Percentiles rank a stretch among this genome's conserved stretches.
phyloP scores from a whole-genome alignment of 64 coral and sea anemone species.

The Anthopleura sola region DNA sequence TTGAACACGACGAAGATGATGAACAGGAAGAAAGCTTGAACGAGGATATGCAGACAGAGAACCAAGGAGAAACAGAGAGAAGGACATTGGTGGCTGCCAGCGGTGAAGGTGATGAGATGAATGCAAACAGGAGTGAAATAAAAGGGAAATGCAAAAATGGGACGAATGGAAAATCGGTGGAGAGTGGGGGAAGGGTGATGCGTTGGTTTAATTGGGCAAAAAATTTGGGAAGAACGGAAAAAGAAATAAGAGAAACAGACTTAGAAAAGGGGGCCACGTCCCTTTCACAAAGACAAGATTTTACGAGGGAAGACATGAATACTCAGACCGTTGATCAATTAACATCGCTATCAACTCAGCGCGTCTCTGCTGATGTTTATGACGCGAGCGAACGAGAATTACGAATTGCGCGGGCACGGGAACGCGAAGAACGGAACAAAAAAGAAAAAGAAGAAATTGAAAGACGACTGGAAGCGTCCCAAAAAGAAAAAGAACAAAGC shows the following conservation, averaged over 20 bases:
- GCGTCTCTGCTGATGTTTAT: neutral
- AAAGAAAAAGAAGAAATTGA: neutral
- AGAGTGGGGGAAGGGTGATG: neutral
- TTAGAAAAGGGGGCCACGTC: neutral
- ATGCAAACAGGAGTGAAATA: neutral
- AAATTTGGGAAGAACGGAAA: neutral
- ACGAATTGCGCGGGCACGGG: neutral
- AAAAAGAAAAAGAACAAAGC: neutral
- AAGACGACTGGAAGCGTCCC: neutral
- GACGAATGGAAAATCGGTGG: neutral
- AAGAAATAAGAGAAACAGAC: neutral
- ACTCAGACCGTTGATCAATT: neutral
- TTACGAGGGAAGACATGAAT: neutral
- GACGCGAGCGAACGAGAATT: neutral
- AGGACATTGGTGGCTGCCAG: neutral
- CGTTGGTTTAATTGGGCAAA: neutral
- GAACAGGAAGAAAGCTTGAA: neutral
- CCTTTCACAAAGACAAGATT: neutral
- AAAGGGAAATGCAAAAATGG: neutral
- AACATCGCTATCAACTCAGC: neutral
- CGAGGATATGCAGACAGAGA: neutral
- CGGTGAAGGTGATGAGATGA: neutral
- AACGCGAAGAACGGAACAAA: neutral
- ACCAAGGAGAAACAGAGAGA: neutral
- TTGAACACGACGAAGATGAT: neutral